A percentile compares a stretch with the other conserved stretches of the same genome.
These are phyloP conservation scores for Zoroaster sp. DNA, from an alignment of 53 echinoderm and acorn worm genomes.

Conservation along the genomic window DNA sequence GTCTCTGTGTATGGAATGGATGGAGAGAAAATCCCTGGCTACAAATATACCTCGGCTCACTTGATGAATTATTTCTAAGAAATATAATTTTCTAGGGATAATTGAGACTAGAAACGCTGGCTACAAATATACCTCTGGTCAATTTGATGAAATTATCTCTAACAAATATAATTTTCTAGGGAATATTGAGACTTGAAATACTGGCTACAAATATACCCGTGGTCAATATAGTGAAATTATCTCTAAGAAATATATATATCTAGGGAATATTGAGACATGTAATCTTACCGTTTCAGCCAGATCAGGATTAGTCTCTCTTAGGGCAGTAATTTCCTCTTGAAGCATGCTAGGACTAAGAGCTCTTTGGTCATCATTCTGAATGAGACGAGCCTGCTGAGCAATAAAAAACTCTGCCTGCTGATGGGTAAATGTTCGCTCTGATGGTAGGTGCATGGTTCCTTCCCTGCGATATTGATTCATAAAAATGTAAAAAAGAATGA, in stretches of 20 bases:
- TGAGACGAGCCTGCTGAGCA: slow-evolving; percentile 76
- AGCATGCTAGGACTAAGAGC: slow-evolving; percentile 74
- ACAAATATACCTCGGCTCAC: too few relatives aligned
- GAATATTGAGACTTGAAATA: background rate
- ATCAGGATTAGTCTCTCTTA: slow-evolving; percentile 75
- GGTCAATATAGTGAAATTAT: too few relatives aligned
- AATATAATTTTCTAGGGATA: too few relatives aligned
- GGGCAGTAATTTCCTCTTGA: slow-evolving; percentile 73
- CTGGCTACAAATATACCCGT: background rate
- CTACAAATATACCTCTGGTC: background rate
- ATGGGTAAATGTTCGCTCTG: slow-evolving; percentile 68
- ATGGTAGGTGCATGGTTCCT: slow-evolving; percentile 43
- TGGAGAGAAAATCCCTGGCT: too few relatives aligned
- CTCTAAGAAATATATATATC: too few relatives aligned
- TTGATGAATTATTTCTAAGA: too few relatives aligned
- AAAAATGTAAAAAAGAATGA: too few relatives aligned
- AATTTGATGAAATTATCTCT: background rate
- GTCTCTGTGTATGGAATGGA: too few relatives aligned
- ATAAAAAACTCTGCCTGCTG: slow-evolving; percentile 91
- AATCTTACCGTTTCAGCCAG: slow-evolving; percentile 80
- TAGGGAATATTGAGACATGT: too few relatives aligned
- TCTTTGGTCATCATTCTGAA: slow-evolving; percentile 80
- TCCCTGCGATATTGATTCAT: too few relatives aligned
- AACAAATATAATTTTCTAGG: background rate
- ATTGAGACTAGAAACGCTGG: background rate